These are phyloP conservation scores for Vimba vimba DNA, from an alignment of 2,113 vertebrate genomes.

Conservation along the genomic window DNA sequence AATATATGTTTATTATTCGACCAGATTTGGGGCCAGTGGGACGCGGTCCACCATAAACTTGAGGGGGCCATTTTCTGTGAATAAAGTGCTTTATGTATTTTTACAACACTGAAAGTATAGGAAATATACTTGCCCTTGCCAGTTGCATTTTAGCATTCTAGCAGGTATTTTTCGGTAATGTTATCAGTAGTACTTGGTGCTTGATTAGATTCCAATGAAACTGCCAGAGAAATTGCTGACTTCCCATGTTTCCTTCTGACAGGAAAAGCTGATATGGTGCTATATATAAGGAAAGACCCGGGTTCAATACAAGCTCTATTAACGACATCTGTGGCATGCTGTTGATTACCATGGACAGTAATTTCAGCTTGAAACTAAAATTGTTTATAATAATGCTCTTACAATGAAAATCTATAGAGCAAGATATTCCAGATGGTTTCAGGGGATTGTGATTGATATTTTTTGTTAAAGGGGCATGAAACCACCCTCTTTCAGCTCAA, in stretches of 20 bases:
- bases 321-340: not conserved
- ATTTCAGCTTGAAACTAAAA: not conserved
- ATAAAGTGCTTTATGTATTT: not conserved
- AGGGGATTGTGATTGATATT: not conserved
- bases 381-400: not conserved
- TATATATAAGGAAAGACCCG: not conserved
- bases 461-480: not conserved
- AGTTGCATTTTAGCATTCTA: too few species aligned
- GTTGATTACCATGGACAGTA: not conserved
- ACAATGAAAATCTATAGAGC: not conserved
- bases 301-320: not conserved
- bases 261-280: not conserved
- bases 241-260: not conserved
- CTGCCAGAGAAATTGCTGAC: conserved; percentile 16
- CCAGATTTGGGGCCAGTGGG: not conserved
- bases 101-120: not conserved
- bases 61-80: not conserved
- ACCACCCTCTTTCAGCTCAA: too few species aligned
- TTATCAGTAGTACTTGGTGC: not conserved
- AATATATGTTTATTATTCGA: not conserved
- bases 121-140: too few species aligned
- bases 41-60: not conserved
- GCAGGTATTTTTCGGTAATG: not conserved
- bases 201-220: conserved; percentile 11
- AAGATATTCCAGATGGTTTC: not conserved